These are phyloP conservation scores for Calycopis cecrops DNA, from an alignment of 1,140 invertebrate genomes.

Conservation along the genomic window DNA sequence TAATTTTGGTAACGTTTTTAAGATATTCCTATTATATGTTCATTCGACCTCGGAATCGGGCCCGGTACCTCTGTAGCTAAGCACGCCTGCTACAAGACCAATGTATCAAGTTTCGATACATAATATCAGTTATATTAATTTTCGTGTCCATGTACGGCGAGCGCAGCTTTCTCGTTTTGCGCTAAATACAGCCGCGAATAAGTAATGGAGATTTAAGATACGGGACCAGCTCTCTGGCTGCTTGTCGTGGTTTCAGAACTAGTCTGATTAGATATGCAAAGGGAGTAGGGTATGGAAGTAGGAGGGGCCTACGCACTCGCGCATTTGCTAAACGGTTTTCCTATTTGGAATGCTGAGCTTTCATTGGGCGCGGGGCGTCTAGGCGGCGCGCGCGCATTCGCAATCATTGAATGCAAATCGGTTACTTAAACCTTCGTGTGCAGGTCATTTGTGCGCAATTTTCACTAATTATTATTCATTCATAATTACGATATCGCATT, in stretches of 20 bases:
- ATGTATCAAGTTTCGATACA: slow-evolving; percentile 1
- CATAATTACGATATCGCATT: slow-evolving; percentile 7
- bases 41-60: too few relatives aligned
- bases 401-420: slow-evolving; percentile 14
- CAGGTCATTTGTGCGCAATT: slow-evolving; percentile 13
- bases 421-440: slow-evolving; percentile 12
- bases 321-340: slow-evolving; percentile 12
- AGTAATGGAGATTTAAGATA: slow-evolving; percentile 8
- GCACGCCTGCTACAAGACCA: too few relatives aligned
- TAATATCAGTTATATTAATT: background rate
- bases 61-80: too few relatives aligned
- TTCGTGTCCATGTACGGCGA: background rate
- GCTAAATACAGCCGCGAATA: slow-evolving; percentile 7
- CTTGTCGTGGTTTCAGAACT: slow-evolving; percentile 12
- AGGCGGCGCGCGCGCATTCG: slow-evolving; percentile 38
- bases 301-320: slow-evolving; percentile 4
- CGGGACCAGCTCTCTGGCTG: background rate
- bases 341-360: background rate
- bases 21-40: too few relatives aligned
- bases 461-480: slow-evolving; percentile 12
- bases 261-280: slow-evolving; percentile 12
- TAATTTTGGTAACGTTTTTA: too few relatives aligned
- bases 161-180: slow-evolving; percentile 6
- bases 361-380: slow-evolving; percentile 20
- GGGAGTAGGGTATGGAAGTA: slow-evolving; percentile 5